These are phyloP conservation scores for Mallotus villosus DNA, from an alignment of 2,797 vertebrate species.

Conservation along the genomic window DNA sequence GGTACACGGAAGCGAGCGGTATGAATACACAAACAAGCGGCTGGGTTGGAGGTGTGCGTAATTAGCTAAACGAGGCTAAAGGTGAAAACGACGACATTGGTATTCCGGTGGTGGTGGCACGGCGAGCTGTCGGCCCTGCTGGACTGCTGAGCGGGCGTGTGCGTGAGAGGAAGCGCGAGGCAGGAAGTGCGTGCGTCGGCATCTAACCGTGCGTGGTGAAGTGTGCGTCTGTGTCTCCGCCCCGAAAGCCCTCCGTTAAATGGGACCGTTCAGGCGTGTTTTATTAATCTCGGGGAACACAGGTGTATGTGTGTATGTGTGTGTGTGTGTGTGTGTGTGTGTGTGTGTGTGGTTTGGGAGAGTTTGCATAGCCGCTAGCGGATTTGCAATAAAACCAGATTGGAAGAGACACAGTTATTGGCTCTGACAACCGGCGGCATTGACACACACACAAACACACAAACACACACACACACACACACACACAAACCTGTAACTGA, in stretches of 20 bases:
- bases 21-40: too few species aligned
- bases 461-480: background rate
- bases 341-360: background rate
- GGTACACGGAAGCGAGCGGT: too few species aligned
- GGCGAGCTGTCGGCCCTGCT: too few species aligned
- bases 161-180: too few species aligned
- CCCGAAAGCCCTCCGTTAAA: conserved; percentile 45
- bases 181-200: too few species aligned
- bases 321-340: background rate
- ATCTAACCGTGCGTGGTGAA: too few species aligned
- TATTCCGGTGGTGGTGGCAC: too few species aligned
- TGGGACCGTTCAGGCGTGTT: conserved; percentile 44
- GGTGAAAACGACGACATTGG: too few species aligned
- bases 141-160: too few species aligned
- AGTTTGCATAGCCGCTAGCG: conserved; percentile 34
- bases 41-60: too few species aligned
- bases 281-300: conserved; percentile 57
- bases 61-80: too few species aligned
- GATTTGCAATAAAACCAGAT: background rate
- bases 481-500: background rate
- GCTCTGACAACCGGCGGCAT: background rate
- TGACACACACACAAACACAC: background rate
- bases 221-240: too few species aligned
- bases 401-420: conserved; percentile 7
- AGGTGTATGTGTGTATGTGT: conserved; percentile 22